A percentile compares a stretch with the other conserved stretches of the same genome.
These are phyloP conservation scores for Melieria omissa DNA, from an alignment of 2,888 invertebrate genomes.

Conservation along the genomic window DNA sequence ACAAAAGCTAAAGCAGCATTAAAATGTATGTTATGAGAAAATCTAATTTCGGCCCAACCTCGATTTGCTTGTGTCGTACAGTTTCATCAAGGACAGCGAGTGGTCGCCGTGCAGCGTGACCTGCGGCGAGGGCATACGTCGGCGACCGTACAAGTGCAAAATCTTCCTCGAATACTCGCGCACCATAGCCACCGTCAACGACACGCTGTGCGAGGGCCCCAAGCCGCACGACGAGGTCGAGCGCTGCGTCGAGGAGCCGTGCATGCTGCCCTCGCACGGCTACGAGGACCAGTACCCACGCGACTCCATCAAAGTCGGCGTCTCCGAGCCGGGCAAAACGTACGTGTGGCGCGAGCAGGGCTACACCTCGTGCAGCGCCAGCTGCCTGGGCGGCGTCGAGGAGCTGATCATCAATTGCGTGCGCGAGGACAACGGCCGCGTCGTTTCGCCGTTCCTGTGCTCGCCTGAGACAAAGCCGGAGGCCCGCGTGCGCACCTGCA, in stretches of 20 bases:
- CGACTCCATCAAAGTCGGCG: slow-evolving; percentile 73
- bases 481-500: slow-evolving; percentile 88
- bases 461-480: slow-evolving; percentile 89
- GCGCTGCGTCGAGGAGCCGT: slow-evolving; percentile 82
- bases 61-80: slow-evolving; percentile 62
- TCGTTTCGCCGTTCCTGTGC: slow-evolving; percentile 89
- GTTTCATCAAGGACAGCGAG: slow-evolving; percentile 87
- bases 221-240: slow-evolving; percentile 86
- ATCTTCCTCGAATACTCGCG: slow-evolving; percentile 92
- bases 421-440: slow-evolving; percentile 85
- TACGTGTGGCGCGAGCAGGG: slow-evolving; percentile 92
- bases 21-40: no score
- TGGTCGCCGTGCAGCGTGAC: slow-evolving; percentile 94
- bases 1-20: no score
- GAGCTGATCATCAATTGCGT: slow-evolving; percentile 90
- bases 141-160: slow-evolving; percentile 91
- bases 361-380: slow-evolving; percentile 92
- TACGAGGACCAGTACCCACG: slow-evolving; percentile 66
- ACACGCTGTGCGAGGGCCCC: slow-evolving; percentile 86
- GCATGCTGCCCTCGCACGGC: slow-evolving; percentile 74
- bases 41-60: neutral
- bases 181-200: slow-evolving; percentile 88
- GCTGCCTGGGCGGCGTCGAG: slow-evolving; percentile 89
- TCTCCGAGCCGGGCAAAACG: slow-evolving; percentile 80
- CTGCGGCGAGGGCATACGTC: slow-evolving; percentile 90